Percentiles rank a stretch among this genome's conserved stretches.
Evolutionary conservation across 2,797 vertebrate species (phyloP).

Genomic region (Hozukius guyotensis): DNA sequence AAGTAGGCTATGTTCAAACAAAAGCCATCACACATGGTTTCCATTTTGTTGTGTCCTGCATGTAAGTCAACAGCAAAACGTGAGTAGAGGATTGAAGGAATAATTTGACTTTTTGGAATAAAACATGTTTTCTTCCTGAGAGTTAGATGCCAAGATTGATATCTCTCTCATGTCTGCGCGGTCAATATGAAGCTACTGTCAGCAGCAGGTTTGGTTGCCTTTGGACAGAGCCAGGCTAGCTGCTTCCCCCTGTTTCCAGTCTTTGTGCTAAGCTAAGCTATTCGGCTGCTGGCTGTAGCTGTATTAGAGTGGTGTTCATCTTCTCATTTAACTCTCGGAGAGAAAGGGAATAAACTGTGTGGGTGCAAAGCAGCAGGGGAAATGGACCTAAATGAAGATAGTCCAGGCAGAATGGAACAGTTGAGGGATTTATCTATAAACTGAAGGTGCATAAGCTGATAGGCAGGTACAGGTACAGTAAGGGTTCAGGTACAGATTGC

Average conservation of each 20-base stretch:
- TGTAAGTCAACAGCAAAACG: not conserved
- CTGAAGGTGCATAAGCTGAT: not conserved
- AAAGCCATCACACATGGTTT: not conserved
- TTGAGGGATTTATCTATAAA: not conserved
- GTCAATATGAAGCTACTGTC: too few relatives aligned
- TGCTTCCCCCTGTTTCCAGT: too few relatives aligned
- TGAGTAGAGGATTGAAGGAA: not conserved
- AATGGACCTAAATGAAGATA: not conserved
- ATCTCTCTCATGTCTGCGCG: too few relatives aligned
- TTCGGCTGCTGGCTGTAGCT: too few relatives aligned
- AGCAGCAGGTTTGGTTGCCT: too few relatives aligned
- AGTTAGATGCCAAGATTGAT: too few relatives aligned
- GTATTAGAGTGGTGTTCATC: not conserved
- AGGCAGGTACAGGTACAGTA: not conserved
- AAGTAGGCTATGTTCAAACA: not conserved
- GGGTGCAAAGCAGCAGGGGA: not conserved
- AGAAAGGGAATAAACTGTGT: not conserved
- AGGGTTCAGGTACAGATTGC: not conserved
- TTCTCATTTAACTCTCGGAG: not conserved
- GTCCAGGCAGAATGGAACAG: not conserved
- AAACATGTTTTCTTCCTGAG: too few relatives aligned
- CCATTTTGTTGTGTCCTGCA: not conserved
- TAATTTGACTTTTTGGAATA: too few relatives aligned
- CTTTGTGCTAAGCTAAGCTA: not conserved
- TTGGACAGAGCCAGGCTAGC: too few relatives aligned